Evolutionary conservation across 1,140 invertebrate genomes (phyloP).

Genomic region (Cephus cinctus): DNA sequence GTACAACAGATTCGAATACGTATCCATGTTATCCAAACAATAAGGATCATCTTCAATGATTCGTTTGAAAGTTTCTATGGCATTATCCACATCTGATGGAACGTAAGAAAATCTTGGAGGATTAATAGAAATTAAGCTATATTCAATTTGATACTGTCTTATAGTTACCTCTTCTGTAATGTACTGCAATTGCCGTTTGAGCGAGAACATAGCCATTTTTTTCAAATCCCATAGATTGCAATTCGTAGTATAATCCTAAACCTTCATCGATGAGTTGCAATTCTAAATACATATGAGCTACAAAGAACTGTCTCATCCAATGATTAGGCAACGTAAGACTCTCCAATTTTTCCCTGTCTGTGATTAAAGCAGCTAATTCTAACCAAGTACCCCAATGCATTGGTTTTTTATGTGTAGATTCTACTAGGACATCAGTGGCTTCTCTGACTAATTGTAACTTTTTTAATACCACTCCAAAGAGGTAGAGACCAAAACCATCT

Average conservation of each 20-base stretch:
- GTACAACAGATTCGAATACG: slow-evolving; percentile 94
- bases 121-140: not conserved
- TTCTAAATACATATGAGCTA: slow-evolving; percentile 88
- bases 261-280: slow-evolving; percentile 89
- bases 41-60: slow-evolving; percentile 87
- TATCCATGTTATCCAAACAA: slow-evolving; percentile 92
- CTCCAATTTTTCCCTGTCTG: slow-evolving; percentile 70
- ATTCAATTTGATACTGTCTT: slow-evolving; percentile 14
- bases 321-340: slow-evolving; percentile 77
- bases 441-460: slow-evolving; percentile 77
- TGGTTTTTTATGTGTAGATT: slow-evolving; percentile 75
- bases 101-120: slow-evolving; percentile 18
- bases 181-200: slow-evolving; percentile 88
- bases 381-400: slow-evolving; percentile 93
- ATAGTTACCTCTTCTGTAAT: slow-evolving; percentile 82
- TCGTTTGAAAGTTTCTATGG: slow-evolving; percentile 79
- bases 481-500: slow-evolving; percentile 86
- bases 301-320: slow-evolving; percentile 95
- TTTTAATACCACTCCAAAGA: slow-evolving; percentile 90
- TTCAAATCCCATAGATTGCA: slow-evolving; percentile 79
- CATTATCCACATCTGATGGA: slow-evolving; percentile 84
- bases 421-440: slow-evolving; percentile 75
- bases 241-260: slow-evolving; percentile 74
- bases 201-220: slow-evolving; percentile 88
- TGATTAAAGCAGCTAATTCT: slow-evolving; percentile 84